Percentiles rank a stretch among this genome's conserved stretches.
Conservation (phyloP, 2,888 invertebrate genomes). For the Drosophila picticornis region DNA sequence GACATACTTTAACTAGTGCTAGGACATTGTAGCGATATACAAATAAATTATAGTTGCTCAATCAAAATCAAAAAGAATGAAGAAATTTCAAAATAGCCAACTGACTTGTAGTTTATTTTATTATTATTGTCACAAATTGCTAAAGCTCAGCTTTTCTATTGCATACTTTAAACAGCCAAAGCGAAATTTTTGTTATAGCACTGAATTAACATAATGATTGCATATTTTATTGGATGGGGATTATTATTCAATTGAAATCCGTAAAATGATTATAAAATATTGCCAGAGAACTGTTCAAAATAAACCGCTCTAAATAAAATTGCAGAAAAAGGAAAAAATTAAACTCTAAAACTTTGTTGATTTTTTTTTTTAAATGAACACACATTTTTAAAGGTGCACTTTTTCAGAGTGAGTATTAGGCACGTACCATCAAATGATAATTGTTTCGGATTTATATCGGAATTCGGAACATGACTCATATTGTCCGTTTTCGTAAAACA, state of each 20-base stretch:
- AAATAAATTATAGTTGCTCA: neutral
- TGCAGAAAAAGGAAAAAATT: neutral
- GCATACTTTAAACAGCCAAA: neutral
- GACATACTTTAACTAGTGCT: neutral
- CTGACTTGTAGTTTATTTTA: constrained; percentile 18
- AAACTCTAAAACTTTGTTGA: neutral
- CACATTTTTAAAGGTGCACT: neutral
- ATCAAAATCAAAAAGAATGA: neutral
- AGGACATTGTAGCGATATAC: neutral
- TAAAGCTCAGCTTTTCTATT: constrained; percentile 7
- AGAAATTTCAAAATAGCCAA: constrained; percentile 4
- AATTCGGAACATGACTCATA: neutral
- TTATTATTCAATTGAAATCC: neutral
- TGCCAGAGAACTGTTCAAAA: neutral
- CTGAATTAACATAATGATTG: too few relatives aligned
- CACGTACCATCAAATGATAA: constrained; percentile 75
- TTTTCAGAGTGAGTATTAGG: neutral
- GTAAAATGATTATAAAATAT: neutral
- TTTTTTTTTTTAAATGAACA: neutral
- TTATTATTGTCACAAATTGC: constrained; percentile 27
- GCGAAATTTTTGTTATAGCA: neutral
- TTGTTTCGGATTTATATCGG: constrained; percentile 57
- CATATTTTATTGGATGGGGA: neutral
- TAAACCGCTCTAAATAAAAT: neutral
- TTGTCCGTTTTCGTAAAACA: neutral